phyloP scores from a whole-genome alignment of 2,113 vertebrate genomes.

The Sus scrofa region DNA sequence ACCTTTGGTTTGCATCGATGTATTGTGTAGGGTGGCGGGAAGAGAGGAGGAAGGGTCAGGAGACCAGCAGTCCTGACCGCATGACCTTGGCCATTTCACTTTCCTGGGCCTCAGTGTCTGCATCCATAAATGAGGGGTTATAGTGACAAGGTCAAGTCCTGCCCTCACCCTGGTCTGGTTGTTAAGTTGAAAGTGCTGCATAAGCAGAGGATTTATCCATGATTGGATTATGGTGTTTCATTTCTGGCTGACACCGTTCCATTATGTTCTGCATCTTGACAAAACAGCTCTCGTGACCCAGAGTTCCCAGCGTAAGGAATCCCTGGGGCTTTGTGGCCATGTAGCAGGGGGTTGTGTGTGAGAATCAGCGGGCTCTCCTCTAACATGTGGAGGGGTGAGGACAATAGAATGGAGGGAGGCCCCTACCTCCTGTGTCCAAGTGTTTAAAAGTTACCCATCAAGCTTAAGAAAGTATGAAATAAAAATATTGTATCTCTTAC shows the following conservation, averaged over 20 bases:
- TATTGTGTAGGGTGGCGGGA: neutral
- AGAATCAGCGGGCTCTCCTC: neutral
- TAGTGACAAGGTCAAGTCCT: neutral
- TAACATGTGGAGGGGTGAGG: neutral
- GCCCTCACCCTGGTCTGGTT: neutral
- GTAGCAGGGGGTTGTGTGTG: accelerated
- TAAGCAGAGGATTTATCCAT: neutral
- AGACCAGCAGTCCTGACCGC: neutral
- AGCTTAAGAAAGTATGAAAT: neutral
- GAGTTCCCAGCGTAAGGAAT: neutral
- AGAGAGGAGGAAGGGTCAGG: neutral
- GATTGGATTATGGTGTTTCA: too few species aligned
- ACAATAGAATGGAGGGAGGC: accelerated
- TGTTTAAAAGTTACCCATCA: neutral
- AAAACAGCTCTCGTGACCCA: neutral
- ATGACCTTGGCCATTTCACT: too few species aligned
- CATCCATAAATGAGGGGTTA: accelerated
- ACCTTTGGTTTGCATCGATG: neutral
- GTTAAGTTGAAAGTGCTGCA: neutral
- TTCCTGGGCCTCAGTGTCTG: neutral
- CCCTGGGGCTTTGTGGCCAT: neutral
- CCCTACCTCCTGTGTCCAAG: neutral
- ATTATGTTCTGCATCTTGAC: neutral
- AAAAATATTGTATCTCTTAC: neutral
- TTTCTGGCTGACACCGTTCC: neutral